Base-by-base conservation (phyloP, 1,140 invertebrate genomes). In the Trinorchestia longiramus region DNA sequence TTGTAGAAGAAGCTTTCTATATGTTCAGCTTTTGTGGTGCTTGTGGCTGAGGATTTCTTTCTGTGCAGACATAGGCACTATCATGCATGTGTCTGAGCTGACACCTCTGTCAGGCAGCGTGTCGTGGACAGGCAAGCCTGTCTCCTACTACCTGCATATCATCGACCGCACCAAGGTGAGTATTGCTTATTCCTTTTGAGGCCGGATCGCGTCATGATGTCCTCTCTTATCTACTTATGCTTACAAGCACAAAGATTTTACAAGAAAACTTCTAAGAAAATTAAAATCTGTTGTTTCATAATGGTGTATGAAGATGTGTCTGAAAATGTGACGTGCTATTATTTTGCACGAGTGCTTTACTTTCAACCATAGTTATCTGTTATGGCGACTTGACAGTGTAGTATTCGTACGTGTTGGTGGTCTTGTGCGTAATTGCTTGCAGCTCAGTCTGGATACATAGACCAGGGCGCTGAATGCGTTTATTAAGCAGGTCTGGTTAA, bases 51-150 rank as follows among this genome's bases (percentile, higher is more conserved):
- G 3, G 19, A 23, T 15, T 42, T 88, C 97, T 92, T 87, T 96
- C 96, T 97, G 97, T 96, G 97, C 98, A 98, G 99, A 99, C 98
- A 99, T 99, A 97, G 99, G 99, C 95, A 99, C 99, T 87, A 99
- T 99, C 97, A 99, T 99, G 99, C 99, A 99, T 97, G 99, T 99
- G 19, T 99, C 98, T 92, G 99, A 99, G 97, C 98, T 99, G 98
- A 98, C 99, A 96, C 99, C 99, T 17, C 97, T 99, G 95, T 98
- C 98, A 97, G 99, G 99, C 96, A 99, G 99, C 11, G 99, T 99
- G 77, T 99, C 99, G 15, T 99, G 99, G 99, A 99, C 99, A 96
- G 99, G 99, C 95, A 99, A 99, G 97, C 99, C 99, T 92, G 99
- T 99, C 96, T 99, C 99, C 95, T 99, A 99, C 98, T 99, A 99